These are phyloP conservation scores for Tenodera sinensis DNA, from an alignment of 2,888 invertebrate species.

Conservation along the genomic window DNA sequence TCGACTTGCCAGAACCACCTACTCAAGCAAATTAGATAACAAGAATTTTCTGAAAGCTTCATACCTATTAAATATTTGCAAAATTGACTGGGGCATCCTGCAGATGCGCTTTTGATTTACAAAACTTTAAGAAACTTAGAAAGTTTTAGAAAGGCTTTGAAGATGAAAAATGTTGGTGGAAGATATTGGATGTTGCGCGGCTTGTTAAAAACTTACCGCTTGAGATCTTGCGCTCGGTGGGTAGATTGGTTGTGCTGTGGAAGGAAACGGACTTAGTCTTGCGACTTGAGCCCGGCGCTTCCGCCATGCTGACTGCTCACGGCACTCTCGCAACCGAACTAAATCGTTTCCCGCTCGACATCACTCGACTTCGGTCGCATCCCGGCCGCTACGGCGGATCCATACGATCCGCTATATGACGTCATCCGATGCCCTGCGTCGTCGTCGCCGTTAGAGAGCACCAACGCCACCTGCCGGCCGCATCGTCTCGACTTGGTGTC, in stretches of 20 bases:
- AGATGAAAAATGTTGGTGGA: neutral
- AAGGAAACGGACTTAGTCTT: conserved; percentile 40
- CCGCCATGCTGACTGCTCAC: neutral
- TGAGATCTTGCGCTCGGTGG: conserved; percentile 49
- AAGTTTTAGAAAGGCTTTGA: neutral
- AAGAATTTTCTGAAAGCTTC: too few species aligned
- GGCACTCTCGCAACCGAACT: neutral
- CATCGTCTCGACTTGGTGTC: neutral
- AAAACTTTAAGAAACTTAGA: neutral
- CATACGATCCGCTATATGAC: neutral
- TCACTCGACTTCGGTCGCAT: neutral
- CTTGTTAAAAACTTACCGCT: conserved; percentile 45
- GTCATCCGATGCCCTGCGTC: neutral
- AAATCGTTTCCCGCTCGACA: neutral
- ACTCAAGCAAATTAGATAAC: neutral
- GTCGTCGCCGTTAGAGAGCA: neutral
- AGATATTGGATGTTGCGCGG: neutral
- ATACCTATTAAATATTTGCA: neutral
- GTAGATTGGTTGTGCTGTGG: conserved; percentile 40
- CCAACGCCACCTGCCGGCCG: neutral
- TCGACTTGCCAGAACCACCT: neutral
- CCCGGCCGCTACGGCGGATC: neutral
- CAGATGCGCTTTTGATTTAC: neutral
- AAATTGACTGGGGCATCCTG: neutral
- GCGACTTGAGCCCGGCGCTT: neutral